A percentile compares a stretch with the other conserved stretches of the same genome.
Conservation (phyloP, 2,888 invertebrate species). For the Alcis repandata region DNA sequence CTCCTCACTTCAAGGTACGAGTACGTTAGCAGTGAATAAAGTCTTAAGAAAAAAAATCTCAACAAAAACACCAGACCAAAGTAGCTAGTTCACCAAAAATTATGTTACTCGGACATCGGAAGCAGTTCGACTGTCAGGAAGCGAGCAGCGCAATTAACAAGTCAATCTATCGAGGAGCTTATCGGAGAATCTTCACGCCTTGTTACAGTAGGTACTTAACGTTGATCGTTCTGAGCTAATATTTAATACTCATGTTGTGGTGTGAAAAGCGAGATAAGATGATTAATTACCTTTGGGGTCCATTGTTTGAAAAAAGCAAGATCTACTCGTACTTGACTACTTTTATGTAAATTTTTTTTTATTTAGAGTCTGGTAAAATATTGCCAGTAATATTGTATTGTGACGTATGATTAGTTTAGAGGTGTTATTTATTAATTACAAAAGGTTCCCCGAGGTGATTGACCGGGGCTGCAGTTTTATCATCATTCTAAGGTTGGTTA, state of each 20-base stretch:
- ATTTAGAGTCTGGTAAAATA: too few species aligned
- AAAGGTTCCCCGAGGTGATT: too few species aligned
- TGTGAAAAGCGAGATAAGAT: conserved; percentile 28
- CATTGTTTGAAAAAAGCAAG: conserved; percentile 42
- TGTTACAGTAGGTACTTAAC: conserved; percentile 30
- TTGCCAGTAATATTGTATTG: too few species aligned
- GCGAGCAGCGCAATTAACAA: conserved; percentile 11
- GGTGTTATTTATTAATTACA: too few species aligned
- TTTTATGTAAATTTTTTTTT: too few species aligned
- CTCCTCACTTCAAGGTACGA: too few species aligned
- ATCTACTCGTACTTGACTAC: background rate
- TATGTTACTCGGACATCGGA: background rate
- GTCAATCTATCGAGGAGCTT: conserved; percentile 24
- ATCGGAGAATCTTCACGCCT: conserved; percentile 31
- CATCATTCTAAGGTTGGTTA: too few species aligned
- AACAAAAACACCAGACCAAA: too few species aligned
- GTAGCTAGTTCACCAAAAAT: background rate
- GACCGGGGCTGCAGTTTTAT: too few species aligned
- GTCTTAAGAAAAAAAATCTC: background rate
- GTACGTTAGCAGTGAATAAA: background rate
- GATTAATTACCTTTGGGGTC: conserved; percentile 36
- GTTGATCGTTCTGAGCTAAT: conserved; percentile 12
- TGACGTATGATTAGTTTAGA: too few species aligned
- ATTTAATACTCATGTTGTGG: conserved; percentile 7
- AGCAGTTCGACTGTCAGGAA: conserved; percentile 15